phyloP scores from a whole-genome alignment of 1,140 invertebrate genomes.

The Nasonia giraulti region DNA sequence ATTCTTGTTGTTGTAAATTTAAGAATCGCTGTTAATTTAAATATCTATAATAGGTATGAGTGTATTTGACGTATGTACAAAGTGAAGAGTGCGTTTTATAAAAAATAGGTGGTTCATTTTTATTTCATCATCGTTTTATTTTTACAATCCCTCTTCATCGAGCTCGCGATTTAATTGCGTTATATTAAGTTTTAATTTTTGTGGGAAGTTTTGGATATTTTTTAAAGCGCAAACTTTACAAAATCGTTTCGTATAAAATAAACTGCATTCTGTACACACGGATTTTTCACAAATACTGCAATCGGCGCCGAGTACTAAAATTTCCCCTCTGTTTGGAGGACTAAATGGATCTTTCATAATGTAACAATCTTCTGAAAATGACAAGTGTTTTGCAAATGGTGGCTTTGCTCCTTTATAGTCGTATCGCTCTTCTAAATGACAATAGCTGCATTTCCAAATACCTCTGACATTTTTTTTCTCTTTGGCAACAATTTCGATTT shows the following conservation, averaged over 20 bases:
- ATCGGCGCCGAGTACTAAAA: conserved; percentile 83
- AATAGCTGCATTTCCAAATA: conserved; percentile 80
- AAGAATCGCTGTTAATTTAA: conserved; percentile 38
- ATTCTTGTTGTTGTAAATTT: conserved; percentile 29
- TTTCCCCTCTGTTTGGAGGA: conserved; percentile 79
- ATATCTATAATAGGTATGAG: conserved; percentile 11
- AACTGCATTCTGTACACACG: conserved; percentile 88
- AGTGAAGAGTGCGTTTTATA: conserved; percentile 41
- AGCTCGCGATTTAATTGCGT: conserved; percentile 62
- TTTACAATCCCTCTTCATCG: conserved; percentile 46
- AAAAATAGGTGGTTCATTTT: conserved; percentile 39
- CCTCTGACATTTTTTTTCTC: conserved; percentile 53
- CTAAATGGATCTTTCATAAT: conserved; percentile 90
- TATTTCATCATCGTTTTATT: conserved; percentile 25
- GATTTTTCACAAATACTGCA: conserved; percentile 80
- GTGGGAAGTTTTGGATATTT: conserved; percentile 80
- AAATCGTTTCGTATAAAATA: conserved; percentile 84
- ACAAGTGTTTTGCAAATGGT: conserved; percentile 79
- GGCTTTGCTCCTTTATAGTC: conserved; percentile 84
- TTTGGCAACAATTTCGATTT: neutral
- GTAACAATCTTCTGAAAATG: conserved; percentile 82
- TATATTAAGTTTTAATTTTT: conserved; percentile 74
- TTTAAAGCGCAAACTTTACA: conserved; percentile 81
- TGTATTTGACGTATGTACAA: conserved; percentile 33
- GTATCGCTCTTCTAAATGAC: conserved; percentile 80